These are phyloP conservation scores for Pelagia noctiluca DNA, from an alignment of 30 jellyfish, hydroid and myxozoan species.

Conservation along the genomic window DNA sequence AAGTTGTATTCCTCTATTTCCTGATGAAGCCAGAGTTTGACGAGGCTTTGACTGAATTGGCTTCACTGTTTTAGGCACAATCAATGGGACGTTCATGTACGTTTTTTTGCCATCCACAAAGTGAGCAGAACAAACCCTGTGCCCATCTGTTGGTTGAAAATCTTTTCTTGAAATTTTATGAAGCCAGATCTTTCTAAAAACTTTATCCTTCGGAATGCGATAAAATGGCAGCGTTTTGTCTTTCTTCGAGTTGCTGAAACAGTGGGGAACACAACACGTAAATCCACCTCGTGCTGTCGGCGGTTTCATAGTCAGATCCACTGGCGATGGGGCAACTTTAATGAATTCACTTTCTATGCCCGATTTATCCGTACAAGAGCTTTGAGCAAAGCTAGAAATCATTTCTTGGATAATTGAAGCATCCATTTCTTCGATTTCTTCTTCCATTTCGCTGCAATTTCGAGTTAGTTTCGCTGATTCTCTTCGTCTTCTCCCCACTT, in stretches of 20 bases:
- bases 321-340: neutral
- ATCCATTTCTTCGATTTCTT: too few species aligned
- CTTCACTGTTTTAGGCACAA: conserved; percentile 15
- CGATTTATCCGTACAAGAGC: neutral
- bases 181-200: conserved; percentile 4
- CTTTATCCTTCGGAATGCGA: neutral
- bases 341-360: neutral
- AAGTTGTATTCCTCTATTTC: neutral
- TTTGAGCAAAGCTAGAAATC: conserved; percentile 2
- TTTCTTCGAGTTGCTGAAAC: neutral
- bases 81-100: conserved; percentile 8
- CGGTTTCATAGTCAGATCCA: neutral
- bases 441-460: too few species aligned
- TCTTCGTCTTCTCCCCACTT: too few species aligned
- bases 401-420: too few species aligned
- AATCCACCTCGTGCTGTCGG: neutral
- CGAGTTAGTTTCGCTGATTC: too few species aligned
- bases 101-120: conserved; percentile 25
- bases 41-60: conserved; percentile 14
- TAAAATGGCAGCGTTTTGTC: neutral
- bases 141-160: neutral
- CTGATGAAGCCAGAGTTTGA: neutral
- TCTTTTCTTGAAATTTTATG: neutral
- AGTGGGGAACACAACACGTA: conserved; percentile 13
- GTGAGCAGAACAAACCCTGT: conserved; percentile 33